Conservation (phyloP, 1,140 invertebrate species). For the Drosophila pallidifrons region DNA sequence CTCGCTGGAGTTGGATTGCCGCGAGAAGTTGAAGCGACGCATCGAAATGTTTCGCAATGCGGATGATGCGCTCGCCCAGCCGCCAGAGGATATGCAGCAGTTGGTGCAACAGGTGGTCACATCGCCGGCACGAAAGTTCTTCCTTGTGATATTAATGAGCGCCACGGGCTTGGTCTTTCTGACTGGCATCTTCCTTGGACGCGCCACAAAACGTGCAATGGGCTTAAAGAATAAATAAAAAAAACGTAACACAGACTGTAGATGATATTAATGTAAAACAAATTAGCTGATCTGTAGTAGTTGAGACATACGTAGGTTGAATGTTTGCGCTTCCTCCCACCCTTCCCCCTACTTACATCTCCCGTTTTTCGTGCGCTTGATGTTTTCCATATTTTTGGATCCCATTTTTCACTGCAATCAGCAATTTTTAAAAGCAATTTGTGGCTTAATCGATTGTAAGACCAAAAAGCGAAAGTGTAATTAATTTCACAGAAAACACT, state of each 20-base stretch:
- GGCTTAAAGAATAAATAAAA: slow-evolving; percentile 87
- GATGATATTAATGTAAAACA: slow-evolving; percentile 52
- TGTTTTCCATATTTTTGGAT: slow-evolving; percentile 48
- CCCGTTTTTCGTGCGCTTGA: slow-evolving; percentile 36
- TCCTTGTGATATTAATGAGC: slow-evolving; percentile 89
- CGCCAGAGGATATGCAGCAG: slow-evolving; percentile 90
- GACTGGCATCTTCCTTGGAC: slow-evolving; percentile 92
- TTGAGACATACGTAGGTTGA: slow-evolving; percentile 28
- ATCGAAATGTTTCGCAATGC: slow-evolving; percentile 96
- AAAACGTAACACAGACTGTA: slow-evolving; percentile 40
- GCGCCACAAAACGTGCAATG: slow-evolving; percentile 90
- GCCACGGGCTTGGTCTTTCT: slow-evolving; percentile 92
- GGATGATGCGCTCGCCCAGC: slow-evolving; percentile 87
- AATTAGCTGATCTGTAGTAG: slow-evolving; percentile 40
- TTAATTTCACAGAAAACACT: slow-evolving; percentile 53
- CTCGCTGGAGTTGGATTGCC: slow-evolving; percentile 90
- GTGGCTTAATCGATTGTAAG: slow-evolving; percentile 78
- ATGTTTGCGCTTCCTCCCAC: slow-evolving; percentile 39
- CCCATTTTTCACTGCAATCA: slow-evolving; percentile 43
- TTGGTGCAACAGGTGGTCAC: slow-evolving; percentile 88
- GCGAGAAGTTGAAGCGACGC: slow-evolving; percentile 91
- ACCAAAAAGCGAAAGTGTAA: slow-evolving; percentile 68
- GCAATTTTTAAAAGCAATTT: slow-evolving; percentile 63
- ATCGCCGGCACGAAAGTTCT: slow-evolving; percentile 92
- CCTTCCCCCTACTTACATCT: no score